Evolutionary conservation across 2,888 invertebrate genomes (phyloP), one percentile per base, ranked within the genome.

Genomic region (Stenoptilia bipunctidactyla): DNA sequence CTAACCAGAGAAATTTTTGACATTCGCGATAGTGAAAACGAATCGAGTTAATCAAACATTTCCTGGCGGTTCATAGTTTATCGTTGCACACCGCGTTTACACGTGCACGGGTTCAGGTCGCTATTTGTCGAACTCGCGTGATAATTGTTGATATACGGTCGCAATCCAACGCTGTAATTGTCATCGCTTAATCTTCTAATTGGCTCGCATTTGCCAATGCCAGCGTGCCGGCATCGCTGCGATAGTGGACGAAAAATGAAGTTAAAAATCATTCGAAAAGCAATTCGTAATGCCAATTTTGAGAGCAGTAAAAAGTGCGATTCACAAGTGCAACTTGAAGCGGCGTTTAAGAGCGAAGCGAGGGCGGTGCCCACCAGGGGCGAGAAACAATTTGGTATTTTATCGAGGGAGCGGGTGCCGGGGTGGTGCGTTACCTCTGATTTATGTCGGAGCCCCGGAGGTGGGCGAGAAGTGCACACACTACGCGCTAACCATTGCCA

Each of bases 141-240:
- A 82, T 83, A 82, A 83, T 83, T 82, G 83, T 82, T 83, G 83
- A 83, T 82, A 80, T 77, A 83, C 80, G 83, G 70, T 76, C 75
- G 77, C 79, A 72, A 80, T 68, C 79, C 74, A 70, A 60, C 71
- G 61, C 66, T 53, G 82, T 83, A 83, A 83, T 83, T 83, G 83
- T 83, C 83, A 80, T 73, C 83, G 83, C 74, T 83, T 83, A 79
- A 83, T 83, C 83, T 83, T 83, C 82, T 83, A 83, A 83, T 83
- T 82, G 83, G 66, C 71, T 73, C 77, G 69, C 82, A 83, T 83
- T 83, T 83, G 66, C 77, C 82, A 83, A 68, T 75, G 83, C 79
- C 83, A 83, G 64, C 64, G 63, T 65, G 61, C 66, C 63, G 69
- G 68, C 58, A 61, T 58, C 55, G 53, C 53, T 49, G 50, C 62